Evolutionary conservation across 2,797 vertebrate genomes (phyloP), one percentile per base, ranked within the genome.

Genomic region (Microctenopoma steveboyesi): DNA sequence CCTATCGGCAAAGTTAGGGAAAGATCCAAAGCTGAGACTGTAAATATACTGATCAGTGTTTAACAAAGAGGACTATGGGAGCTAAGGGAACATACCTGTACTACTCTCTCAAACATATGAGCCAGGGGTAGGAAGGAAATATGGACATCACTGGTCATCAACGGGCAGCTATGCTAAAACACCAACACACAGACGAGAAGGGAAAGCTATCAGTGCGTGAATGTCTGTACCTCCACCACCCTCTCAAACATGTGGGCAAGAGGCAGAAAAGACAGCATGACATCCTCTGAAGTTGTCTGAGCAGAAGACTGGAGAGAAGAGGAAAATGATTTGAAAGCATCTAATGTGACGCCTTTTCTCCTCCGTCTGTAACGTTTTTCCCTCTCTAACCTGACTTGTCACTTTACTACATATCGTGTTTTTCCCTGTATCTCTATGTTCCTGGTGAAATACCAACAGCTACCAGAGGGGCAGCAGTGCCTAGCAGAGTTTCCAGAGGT

Each of bases 241-340:
- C 92, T 93, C 81, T 96, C 95, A 92, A 96, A 95, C 96, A 96
- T 96, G 79, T 96, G 95, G 55, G 95, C 94, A 76, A 97, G 90
- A 66, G 95, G 96, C 82, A 97, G 94, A 91, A 96, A 97, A 78
- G 96, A 98, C 81, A 97, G 93, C 88, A 97, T 76, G 67, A 87
- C 86, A n/a, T 98, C 96, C 13, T 94, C 94, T 55, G 78, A n/a
- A 76, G 66, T 45, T 70, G 65, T 80, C 57, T 50, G 40, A 66
- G 10, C 8, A 4, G 25, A 50, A 5, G 67, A 72, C 66, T 79
- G 68, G 12, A 86, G 51, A 78, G 43, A 51, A 22, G 18, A 73
- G 33, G n/a, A 39, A 3, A 22, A 4, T 72, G 1, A 66, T 16
- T 7, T 30, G 28, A 56, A 15, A 42, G 37, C 4, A n/a, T 8